These are phyloP conservation scores for Octonoba sinensis DNA, from an alignment of 2,888 invertebrate species.

Conservation along the genomic window DNA sequence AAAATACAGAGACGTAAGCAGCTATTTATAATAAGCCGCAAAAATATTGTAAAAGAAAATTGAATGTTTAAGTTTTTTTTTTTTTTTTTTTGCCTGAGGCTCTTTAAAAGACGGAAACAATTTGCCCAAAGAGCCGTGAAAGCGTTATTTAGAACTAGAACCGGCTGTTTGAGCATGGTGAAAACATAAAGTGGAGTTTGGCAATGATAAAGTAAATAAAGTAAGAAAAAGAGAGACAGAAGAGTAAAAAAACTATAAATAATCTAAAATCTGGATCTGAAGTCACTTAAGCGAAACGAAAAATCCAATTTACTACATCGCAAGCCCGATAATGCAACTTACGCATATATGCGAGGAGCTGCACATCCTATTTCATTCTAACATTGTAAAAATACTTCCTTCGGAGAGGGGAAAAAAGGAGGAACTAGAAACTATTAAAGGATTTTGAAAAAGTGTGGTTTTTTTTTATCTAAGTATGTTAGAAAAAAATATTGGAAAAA, in stretches of 20 bases:
- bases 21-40: too few species aligned
- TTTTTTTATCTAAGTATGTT: background rate
- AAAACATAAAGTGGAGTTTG: conserved; percentile 54
- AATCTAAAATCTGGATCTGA: conserved; percentile 50
- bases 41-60: too few species aligned
- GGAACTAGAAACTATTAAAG: conserved; percentile 49
- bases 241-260: conserved; percentile 41
- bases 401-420: conserved; percentile 15
- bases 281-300: conserved; percentile 54
- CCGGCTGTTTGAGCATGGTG: conserved; percentile 37
- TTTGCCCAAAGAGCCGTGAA: conserved; percentile 56
- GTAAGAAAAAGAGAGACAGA: conserved; percentile 9
- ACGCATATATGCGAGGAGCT: conserved; percentile 39
- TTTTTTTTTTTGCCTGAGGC: background rate
- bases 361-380: conserved; percentile 45
- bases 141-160: conserved; percentile 43
- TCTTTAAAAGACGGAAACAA: conserved; percentile 53
- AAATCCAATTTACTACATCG: conserved; percentile 61
- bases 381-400: conserved; percentile 26
- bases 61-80: too few species aligned
- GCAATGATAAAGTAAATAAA: conserved; percentile 9
- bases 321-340: conserved; percentile 46
- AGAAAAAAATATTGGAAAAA: conserved; percentile 5
- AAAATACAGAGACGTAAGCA: too few species aligned
- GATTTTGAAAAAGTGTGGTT: conserved; percentile 30